These are phyloP conservation scores for Oenanthe oenanthe DNA, from an alignment of 2,113 vertebrate genomes.

Conservation along the genomic window DNA sequence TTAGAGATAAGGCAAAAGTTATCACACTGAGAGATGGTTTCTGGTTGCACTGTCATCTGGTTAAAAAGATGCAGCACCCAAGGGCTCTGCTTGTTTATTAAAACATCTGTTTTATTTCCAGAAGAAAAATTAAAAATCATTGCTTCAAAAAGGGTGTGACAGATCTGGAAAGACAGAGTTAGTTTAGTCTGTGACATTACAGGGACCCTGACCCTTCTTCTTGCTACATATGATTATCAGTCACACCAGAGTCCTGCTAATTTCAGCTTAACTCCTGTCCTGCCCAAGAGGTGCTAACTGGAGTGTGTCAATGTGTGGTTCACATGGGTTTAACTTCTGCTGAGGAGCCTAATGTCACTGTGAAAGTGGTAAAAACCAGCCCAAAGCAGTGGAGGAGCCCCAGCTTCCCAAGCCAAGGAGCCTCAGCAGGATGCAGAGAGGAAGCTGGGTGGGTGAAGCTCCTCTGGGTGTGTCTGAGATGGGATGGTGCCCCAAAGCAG, in stretches of 20 bases:
- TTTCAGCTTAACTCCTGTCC: neutral
- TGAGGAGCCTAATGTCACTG: neutral
- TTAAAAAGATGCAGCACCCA: neutral
- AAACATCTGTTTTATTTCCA: neutral
- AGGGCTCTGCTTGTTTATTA: neutral
- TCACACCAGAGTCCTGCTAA: neutral
- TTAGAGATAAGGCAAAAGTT: constrained; percentile 44
- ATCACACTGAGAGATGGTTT: neutral
- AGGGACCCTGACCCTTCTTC: neutral
- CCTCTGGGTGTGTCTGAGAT: rapidly evolving
- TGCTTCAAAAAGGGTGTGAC: neutral
- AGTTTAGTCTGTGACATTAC: neutral
- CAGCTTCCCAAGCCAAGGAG: neutral
- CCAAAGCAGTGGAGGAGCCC: neutral
- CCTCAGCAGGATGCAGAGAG: too few relatives aligned
- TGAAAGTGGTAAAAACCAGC: neutral
- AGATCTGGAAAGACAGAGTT: neutral
- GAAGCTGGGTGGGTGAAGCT: rapidly evolving
- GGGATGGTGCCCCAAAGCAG: rapidly evolving
- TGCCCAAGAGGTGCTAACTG: neutral
- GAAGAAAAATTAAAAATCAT: neutral
- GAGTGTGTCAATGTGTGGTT: rapidly evolving
- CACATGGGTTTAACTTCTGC: neutral
- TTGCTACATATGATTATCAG: rapidly evolving
- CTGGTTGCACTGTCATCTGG: neutral